Conservation (phyloP, 2,113 vertebrate genomes). For the Corynorhinus townsendii region DNA sequence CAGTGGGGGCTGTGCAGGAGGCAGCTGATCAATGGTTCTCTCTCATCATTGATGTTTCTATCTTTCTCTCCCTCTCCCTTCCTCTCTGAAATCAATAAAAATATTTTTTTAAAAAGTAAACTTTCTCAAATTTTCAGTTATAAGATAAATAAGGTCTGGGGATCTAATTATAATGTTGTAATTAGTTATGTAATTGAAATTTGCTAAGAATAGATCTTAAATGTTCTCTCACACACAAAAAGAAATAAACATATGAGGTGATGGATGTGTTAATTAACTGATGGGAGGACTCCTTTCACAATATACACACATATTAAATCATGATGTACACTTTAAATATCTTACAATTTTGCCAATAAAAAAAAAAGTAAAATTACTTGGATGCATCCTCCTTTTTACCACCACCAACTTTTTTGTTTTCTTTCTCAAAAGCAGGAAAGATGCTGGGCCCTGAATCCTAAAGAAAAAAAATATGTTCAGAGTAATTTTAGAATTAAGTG, state of each 20-base stretch:
- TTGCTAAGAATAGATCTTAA: neutral
- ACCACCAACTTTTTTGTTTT: neutral
- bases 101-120: neutral
- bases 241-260: neutral
- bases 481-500: neutral
- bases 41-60: no score
- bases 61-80: no score
- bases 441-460: neutral
- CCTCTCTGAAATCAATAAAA: no score
- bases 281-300: neutral
- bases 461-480: neutral
- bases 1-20: no score
- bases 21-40: no score
- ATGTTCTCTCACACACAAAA: neutral
- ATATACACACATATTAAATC: neutral
- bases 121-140: neutral
- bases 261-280: neutral
- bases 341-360: neutral
- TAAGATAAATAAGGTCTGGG: neutral
- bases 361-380: neutral
- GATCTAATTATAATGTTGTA: neutral
- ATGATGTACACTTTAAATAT: neutral
- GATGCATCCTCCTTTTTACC: neutral
- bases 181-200: neutral
- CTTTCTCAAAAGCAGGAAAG: neutral